Base-by-base conservation (phyloP, 2,797 vertebrate genomes). In the Decapterus maruadsi region DNA sequence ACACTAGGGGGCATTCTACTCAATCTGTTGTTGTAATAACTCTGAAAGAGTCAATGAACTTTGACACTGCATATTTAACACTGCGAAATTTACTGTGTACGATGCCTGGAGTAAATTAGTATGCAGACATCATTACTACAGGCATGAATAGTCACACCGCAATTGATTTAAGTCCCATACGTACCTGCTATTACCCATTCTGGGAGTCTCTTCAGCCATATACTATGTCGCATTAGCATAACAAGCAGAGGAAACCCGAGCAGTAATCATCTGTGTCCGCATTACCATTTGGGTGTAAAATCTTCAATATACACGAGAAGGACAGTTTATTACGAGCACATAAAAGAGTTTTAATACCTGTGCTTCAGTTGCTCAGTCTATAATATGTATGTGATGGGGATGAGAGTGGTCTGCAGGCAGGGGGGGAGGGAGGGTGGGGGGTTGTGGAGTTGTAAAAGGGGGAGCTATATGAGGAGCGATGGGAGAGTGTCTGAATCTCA, bases 221-320 rank as follows among this genome's bases (percentile, higher is more conserved):
- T 77, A 13, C 22, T 43, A 78, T 78, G 77, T 87, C 46, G 84
- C 73, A 90, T 89, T 88, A 84, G 72, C 84, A 87, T 86, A 74
- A 70, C 54, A 87, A 65, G 77, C 80, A 69, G 61, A 22, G 31
- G 64, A 75, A 83, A 69, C 65, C 67, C 70, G 43, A 29, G 38
- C 45, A 67, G 82, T 81, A 84, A 77, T 87, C 80, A 78, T 61
- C 46, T 16, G 58, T 67, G 69, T 78, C 68, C 66, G 78, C 74
- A 68, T 73, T 81, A 46, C 64, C 69, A 62, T 82, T 64, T 59
- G 50, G 13, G 10, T 68, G 78, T 86, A 78, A 87, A 86, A 84
- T 71, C 46, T 11, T 45, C 53, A 59, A 57, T 43, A 69, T 56
- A 46, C 22, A 69, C 69, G 45, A 6, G 68, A 31, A 68, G 42